These are phyloP conservation scores for Cryptus armator DNA, from an alignment of 2,888 invertebrate species.

Conservation along the genomic window DNA sequence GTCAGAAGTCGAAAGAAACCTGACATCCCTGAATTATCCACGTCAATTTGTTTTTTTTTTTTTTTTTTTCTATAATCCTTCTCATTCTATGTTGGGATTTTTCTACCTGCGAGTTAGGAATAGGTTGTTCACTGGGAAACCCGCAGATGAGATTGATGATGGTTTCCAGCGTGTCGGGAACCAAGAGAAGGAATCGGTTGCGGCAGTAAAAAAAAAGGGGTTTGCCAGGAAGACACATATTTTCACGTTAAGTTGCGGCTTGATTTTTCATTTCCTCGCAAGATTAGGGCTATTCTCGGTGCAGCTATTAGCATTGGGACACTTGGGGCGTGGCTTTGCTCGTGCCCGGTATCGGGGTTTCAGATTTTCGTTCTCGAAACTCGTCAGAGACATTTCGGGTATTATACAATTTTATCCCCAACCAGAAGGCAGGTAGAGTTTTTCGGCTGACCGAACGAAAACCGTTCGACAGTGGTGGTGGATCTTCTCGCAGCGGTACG, in stretches of 20 bases:
- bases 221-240: constrained; percentile 51
- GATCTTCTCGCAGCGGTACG: constrained; percentile 69
- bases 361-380: constrained; percentile 18
- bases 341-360: constrained; percentile 7
- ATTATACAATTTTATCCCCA: constrained; percentile 22
- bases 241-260: constrained; percentile 60
- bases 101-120: constrained; percentile 53
- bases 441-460: constrained; percentile 41
- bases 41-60: constrained; percentile 35
- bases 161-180: constrained; percentile 41
- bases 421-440: constrained; percentile 28
- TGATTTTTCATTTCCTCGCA: constrained; percentile 65
- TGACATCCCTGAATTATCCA: constrained; percentile 51
- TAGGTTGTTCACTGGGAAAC: constrained; percentile 6
- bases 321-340: constrained; percentile 41
- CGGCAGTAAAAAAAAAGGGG: constrained; percentile 16
- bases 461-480: not conserved
- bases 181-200: constrained; percentile 5
- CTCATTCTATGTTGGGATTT: constrained; percentile 10
- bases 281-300: constrained; percentile 61
- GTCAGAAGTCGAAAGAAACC: constrained; percentile 50
- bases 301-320: not conserved
- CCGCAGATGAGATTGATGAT: constrained; percentile 41
- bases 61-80: not conserved
- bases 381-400: constrained; percentile 28